Percentiles rank a stretch among this genome's conserved stretches.
Evolutionary conservation across 2,113 vertebrate species (phyloP).

Genomic region (Todiramphus chloris): DNA sequence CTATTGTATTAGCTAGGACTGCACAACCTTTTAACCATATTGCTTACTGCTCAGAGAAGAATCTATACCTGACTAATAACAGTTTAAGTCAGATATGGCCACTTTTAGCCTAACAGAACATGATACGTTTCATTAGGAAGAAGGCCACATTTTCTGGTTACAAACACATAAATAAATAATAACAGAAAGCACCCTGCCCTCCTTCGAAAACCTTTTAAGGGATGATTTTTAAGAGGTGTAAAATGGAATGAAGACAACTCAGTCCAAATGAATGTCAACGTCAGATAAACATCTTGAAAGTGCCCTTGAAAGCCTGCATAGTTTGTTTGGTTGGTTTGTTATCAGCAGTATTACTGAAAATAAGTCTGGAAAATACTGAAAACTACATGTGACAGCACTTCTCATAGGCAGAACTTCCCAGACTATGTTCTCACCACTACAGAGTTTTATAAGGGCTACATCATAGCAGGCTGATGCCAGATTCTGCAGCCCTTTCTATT

Average conservation of each 20-base stretch:
- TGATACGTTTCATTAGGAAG: slow-evolving; percentile 4
- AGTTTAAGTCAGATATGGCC: background rate
- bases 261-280: background rate
- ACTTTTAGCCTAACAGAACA: slow-evolving; percentile 2
- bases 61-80: slow-evolving; percentile 15
- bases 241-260: background rate
- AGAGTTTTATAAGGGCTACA: background rate
- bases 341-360: background rate
- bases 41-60: background rate
- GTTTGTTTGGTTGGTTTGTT: background rate
- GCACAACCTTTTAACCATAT: slow-evolving; percentile 25
- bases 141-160: background rate
- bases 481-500: background rate
- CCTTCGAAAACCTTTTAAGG: slow-evolving; percentile 8
- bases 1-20: background rate
- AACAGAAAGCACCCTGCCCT: background rate
- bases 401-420: background rate
- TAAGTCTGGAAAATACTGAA: background rate
- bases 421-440: accelerated
- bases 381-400: background rate
- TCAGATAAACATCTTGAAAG: slow-evolving; percentile 11
- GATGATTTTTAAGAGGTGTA: background rate
- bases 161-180: slow-evolving; percentile 43
- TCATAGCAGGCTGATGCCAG: background rate
- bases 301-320: background rate